A percentile compares a stretch with the other conserved stretches of the same genome.
phyloP scores from a whole-genome alignment of 2,113 vertebrate genomes.

The Pongo pygmaeus region DNA sequence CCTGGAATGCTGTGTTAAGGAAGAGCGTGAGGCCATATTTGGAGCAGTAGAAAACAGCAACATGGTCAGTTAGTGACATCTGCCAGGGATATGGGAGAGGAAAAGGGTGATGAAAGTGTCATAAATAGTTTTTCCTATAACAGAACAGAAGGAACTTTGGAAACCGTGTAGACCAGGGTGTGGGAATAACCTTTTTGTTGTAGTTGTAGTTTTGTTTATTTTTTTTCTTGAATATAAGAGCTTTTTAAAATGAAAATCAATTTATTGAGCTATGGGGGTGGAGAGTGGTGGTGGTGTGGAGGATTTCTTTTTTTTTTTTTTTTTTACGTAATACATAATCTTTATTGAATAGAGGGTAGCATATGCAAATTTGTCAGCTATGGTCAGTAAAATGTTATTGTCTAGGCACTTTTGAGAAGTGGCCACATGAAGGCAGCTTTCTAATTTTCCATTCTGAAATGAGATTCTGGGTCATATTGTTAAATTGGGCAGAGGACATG shows the following conservation, averaged over 20 bases:
- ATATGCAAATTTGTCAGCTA: not conserved
- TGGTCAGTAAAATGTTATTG: not conserved
- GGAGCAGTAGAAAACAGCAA: not conserved
- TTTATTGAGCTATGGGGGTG: not conserved
- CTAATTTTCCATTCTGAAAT: not conserved
- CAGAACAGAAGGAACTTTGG: not conserved
- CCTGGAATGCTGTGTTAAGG: not conserved
- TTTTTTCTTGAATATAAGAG: not conserved
- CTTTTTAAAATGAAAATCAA: not conserved
- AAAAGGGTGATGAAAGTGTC: not conserved
- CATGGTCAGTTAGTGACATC: not conserved
- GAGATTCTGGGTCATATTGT: not conserved
- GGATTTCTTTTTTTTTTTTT: not conserved
- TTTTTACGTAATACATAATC: not conserved
- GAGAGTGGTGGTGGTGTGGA: not conserved
- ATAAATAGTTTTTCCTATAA: not conserved
- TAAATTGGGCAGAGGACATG: not conserved
- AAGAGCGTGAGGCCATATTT: not conserved
- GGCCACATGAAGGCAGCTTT: not conserved
- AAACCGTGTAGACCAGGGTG: not conserved
- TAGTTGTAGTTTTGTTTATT: not conserved
- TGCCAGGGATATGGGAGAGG: not conserved
- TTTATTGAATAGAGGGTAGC: not conserved
- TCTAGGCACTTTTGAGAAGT: not conserved
- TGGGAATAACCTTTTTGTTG: not conserved